Evolutionary conservation across 2,888 invertebrate species (phyloP).

Genomic region (Pachliopta kotzebuea): DNA sequence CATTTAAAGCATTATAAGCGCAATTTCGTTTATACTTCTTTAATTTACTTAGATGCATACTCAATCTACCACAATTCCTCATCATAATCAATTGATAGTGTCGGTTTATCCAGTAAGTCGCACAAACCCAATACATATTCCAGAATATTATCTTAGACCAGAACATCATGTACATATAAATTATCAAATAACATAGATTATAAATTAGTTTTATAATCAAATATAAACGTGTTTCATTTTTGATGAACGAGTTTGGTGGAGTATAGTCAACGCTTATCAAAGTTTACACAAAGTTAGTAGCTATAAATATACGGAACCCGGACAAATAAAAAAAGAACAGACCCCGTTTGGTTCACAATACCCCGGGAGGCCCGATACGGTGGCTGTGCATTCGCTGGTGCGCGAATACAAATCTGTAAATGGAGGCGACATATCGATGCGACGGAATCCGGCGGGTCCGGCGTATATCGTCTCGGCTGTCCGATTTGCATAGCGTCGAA

Average conservation of each 20-base stretch:
- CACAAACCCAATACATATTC: no score
- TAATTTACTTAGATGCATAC: no score
- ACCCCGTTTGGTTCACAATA: constrained; percentile 47
- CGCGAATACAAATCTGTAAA: constrained; percentile 58
- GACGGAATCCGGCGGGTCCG: constrained; percentile 51
- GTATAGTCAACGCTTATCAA: constrained; percentile 49
- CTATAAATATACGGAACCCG: constrained; percentile 48
- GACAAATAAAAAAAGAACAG: constrained; percentile 44
- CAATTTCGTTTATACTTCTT: background rate
- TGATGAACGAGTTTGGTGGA: no score
- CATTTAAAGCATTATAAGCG: background rate
- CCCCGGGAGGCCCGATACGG: constrained; percentile 44
- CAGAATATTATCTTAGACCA: no score
- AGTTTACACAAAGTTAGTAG: constrained; percentile 57
- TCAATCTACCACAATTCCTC: no score
- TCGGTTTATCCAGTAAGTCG: no score
- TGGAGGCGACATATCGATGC: constrained; percentile 55
- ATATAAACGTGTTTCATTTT: no score
- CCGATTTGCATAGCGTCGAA: constrained; percentile 76
- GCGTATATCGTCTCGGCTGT: constrained; percentile 61
- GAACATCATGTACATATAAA: no score
- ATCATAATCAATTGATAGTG: no score
- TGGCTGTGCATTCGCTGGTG: constrained; percentile 45
- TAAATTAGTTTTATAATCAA: no score
- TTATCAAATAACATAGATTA: background rate